Evolutionary conservation across 2,113 vertebrate genomes (phyloP).

Genomic region (Antechinus flavipes): DNA sequence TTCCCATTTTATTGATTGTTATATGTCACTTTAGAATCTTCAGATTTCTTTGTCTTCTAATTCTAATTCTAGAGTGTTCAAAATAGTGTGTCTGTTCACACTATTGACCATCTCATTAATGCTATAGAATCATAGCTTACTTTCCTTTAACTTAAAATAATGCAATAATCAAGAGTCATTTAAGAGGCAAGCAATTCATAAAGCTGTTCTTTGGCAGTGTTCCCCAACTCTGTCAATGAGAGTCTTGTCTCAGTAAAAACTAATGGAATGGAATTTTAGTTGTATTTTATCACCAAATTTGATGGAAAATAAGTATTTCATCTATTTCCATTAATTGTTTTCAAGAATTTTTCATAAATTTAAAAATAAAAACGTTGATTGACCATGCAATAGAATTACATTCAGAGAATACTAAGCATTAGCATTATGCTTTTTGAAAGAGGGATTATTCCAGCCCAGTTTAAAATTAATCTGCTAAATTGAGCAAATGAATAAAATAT

Average conservation of each 20-base stretch:
- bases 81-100: background rate
- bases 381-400: conserved; percentile 1
- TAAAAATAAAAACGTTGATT: conserved; percentile 23
- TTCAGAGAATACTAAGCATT: conserved; percentile 23
- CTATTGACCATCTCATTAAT: background rate
- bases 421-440: conserved; percentile 37
- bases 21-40: background rate
- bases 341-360: conserved; percentile 16
- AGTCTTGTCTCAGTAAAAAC: conserved; percentile 16
- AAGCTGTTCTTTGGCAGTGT: conserved; percentile 1
- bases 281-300: conserved; percentile 28
- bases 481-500: background rate
- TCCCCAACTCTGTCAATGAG: background rate
- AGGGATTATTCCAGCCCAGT: conserved; percentile 31
- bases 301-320: background rate
- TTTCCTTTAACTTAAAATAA: background rate
- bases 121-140: background rate
- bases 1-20: background rate
- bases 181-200: conserved; percentile 18
- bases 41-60: background rate
- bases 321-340: conserved; percentile 31
- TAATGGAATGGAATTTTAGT: background rate
- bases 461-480: conserved; percentile 45
- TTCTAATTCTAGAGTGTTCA: background rate
- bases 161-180: background rate